A percentile compares a stretch with the other conserved stretches of the same genome.
Conservation (phyloP, 2,888 invertebrate species). For the Cylloceria caligata region DNA sequence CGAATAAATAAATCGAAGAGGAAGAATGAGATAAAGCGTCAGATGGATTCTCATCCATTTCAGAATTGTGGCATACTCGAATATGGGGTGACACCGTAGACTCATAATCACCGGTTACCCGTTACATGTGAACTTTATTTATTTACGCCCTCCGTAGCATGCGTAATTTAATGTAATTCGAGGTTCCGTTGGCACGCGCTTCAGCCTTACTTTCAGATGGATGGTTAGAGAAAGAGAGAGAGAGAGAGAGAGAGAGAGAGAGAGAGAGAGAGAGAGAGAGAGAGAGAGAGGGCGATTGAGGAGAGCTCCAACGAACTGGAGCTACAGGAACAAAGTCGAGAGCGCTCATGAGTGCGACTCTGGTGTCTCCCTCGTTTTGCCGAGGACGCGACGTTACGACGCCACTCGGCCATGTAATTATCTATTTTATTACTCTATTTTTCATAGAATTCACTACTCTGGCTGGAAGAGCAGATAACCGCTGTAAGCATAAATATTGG, state of each 20-base stretch:
- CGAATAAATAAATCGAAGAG: constrained; percentile 39
- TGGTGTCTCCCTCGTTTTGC: constrained; percentile 33
- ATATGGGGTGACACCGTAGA: constrained; percentile 74
- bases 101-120: constrained; percentile 80
- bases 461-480: background rate
- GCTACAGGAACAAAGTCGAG: constrained; percentile 23
- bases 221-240: too few relatives aligned
- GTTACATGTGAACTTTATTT: constrained; percentile 79
- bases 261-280: too few relatives aligned
- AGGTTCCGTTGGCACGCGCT: constrained; percentile 75
- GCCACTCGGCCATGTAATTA: constrained; percentile 33
- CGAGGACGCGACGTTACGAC: constrained; percentile 39
- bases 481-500: constrained; percentile 19
- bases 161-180: constrained; percentile 77
- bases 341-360: background rate
- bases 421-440: constrained; percentile 45
- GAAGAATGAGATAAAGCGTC: constrained; percentile 43
- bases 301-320: constrained; percentile 33
- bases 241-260: too few relatives aligned
- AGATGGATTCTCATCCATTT: constrained; percentile 51
- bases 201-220: constrained; percentile 72
- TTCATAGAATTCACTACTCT: constrained; percentile 17
- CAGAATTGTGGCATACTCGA: constrained; percentile 63
- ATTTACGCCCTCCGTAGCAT: constrained; percentile 75
- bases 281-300: constrained; percentile 3